Percentiles rank a stretch among this genome's conserved stretches.
phyloP scores from a whole-genome alignment of 2,113 vertebrate species.

The Sminthopsis crassicaudata region DNA sequence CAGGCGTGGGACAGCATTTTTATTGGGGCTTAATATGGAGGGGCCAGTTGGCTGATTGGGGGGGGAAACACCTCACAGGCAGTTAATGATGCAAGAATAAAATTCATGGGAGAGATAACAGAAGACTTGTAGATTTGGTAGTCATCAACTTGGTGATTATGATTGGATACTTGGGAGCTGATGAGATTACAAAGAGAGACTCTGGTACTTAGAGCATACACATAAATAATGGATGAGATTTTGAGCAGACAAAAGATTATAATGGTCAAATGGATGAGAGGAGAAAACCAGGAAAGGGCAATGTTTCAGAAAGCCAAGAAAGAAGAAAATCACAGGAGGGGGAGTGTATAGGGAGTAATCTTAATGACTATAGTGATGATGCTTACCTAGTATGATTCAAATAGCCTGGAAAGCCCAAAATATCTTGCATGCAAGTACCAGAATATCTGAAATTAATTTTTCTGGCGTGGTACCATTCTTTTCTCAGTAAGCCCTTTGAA shows the following conservation, averaged over 20 bases:
- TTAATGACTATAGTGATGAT: background rate
- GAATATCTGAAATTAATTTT: slow-evolving; percentile 22
- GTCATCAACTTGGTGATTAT: background rate
- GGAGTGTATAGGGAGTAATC: background rate
- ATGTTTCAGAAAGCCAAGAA: background rate
- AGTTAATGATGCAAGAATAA: background rate
- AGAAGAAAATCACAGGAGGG: background rate
- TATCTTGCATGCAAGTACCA: background rate
- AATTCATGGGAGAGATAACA: background rate
- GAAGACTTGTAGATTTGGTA: background rate
- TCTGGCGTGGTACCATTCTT: background rate
- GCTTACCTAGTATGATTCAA: background rate
- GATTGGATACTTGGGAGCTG: background rate
- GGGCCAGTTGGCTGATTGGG: background rate
- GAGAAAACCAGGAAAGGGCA: background rate
- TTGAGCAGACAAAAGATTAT: background rate
- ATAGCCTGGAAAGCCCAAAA: slow-evolving; percentile 31
- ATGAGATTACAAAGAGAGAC: background rate
- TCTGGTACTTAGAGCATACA: background rate
- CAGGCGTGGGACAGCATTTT: background rate
- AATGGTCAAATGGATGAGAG: background rate
- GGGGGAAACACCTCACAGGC: background rate
- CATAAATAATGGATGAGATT: background rate
- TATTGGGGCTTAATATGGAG: background rate
- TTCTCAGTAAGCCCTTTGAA: background rate